Conservation (phyloP, 2,888 invertebrate species). For the Platynereis dumerilii region DNA sequence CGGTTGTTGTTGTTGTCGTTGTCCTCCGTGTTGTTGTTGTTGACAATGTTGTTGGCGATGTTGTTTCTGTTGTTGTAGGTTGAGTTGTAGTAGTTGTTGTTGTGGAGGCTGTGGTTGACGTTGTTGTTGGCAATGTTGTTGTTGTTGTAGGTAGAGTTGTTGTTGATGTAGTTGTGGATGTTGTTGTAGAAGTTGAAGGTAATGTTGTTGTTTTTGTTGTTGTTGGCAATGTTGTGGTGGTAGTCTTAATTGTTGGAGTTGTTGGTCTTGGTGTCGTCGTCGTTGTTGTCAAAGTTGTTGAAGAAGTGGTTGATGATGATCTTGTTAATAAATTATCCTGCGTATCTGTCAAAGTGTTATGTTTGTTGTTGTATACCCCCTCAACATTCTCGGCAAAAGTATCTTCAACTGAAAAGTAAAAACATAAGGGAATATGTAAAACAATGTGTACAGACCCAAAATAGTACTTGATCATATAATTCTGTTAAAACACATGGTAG, state of each 20-base stretch:
- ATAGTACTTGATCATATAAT: no score
- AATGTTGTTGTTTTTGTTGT: not conserved
- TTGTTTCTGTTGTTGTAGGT: not conserved
- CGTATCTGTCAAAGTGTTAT: no score
- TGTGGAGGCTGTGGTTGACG: not conserved
- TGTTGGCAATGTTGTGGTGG: not conserved
- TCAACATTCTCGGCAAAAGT: no score
- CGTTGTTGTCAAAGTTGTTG: no score
- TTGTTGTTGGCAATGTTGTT: not conserved
- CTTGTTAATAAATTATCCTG: no score
- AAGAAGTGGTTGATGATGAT: no score
- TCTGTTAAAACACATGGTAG: no score
- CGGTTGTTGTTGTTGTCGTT: not conserved
- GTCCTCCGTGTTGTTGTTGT: not conserved
- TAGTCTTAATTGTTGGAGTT: not conserved
- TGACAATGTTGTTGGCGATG: not conserved
- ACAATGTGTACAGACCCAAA: no score
- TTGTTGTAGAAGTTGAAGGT: not conserved
- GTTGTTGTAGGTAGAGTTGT: not conserved
- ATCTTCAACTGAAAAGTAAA: no score
- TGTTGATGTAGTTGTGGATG: constrained; percentile 9
- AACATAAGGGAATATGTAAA: no score
- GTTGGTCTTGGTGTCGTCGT: not conserved
- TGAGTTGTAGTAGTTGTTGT: not conserved
- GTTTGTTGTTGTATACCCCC: no score